phyloP scores from a whole-genome alignment of 37 sponge, comb jelly and placozoan species.

The Diacarnus erythraeanus region DNA sequence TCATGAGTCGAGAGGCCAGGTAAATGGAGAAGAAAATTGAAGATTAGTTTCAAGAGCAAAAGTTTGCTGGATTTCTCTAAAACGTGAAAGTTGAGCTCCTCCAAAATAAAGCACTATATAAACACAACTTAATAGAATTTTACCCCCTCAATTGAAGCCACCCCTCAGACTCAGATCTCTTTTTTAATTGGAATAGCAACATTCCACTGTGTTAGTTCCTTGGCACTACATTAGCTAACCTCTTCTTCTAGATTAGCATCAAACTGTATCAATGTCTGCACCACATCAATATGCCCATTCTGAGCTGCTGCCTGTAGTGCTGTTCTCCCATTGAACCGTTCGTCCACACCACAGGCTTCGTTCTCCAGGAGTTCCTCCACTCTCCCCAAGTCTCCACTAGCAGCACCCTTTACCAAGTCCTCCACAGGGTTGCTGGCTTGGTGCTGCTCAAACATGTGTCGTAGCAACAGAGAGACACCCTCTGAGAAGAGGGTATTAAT shows the following conservation, averaged over 20 bases:
- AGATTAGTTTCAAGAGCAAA: too few relatives aligned
- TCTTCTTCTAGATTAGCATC: slow-evolving; percentile 84
- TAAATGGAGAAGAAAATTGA: too few relatives aligned
- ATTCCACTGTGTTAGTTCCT: not conserved
- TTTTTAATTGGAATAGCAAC: too few relatives aligned
- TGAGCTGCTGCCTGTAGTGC: slow-evolving; percentile 86
- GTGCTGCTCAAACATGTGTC: slow-evolving; percentile 75
- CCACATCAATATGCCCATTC: slow-evolving; percentile 79
- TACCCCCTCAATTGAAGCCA: too few relatives aligned
- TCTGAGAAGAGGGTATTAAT: slow-evolving; percentile 30
- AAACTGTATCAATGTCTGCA: slow-evolving; percentile 62
- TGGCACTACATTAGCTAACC: slow-evolving; percentile 39
- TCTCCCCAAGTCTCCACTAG: slow-evolving; percentile 63
- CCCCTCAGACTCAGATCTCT: too few relatives aligned
- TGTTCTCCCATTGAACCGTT: slow-evolving; percentile 62
- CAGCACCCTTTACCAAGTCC: slow-evolving; percentile 74
- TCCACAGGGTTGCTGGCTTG: slow-evolving; percentile 59
- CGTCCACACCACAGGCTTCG: slow-evolving; percentile 60
- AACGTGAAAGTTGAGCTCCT: too few relatives aligned
- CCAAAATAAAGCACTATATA: too few relatives aligned
- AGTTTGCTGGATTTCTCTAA: too few relatives aligned
- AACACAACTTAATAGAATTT: too few relatives aligned
- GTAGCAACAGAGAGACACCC: slow-evolving; percentile 63
- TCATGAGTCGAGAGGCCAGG: too few relatives aligned
- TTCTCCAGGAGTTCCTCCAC: slow-evolving; percentile 23